These are phyloP conservation scores for Antheraea yamamai DNA, from an alignment of 2,888 invertebrate genomes.

Conservation along the genomic window DNA sequence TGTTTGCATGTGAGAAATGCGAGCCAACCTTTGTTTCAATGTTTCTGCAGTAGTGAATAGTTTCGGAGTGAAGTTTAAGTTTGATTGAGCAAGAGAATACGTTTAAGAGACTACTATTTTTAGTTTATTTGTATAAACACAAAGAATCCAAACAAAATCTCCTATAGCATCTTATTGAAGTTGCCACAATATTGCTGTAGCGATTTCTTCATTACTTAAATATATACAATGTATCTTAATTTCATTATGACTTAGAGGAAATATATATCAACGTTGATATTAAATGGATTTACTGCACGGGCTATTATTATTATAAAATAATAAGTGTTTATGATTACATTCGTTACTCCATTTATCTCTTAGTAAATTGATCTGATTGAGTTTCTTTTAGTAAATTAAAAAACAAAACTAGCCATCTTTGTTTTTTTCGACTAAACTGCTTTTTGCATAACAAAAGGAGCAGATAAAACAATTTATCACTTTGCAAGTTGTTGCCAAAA, in stretches of 20 bases:
- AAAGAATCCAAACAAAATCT: neutral
- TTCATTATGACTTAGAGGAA: too few relatives aligned
- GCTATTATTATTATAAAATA: too few relatives aligned
- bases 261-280: too few relatives aligned
- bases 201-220: too few relatives aligned
- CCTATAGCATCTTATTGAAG: neutral
- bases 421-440: neutral
- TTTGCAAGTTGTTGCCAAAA: neutral
- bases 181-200: too few relatives aligned
- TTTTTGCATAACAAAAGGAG: neutral
- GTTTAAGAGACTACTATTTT: neutral
- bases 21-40: neutral
- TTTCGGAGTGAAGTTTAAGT: neutral
- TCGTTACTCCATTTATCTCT: too few relatives aligned
- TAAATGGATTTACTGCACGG: too few relatives aligned
- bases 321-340: too few relatives aligned
- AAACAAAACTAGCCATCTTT: neutral
- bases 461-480: neutral
- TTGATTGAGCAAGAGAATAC: neutral
- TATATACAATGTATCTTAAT: too few relatives aligned
- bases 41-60: neutral
- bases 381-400: too few relatives aligned
- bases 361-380: too few relatives aligned
- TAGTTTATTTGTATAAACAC: neutral
- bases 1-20: conserved; percentile 10